Conservation (phyloP, 2,113 vertebrate genomes). For the Colossoma macropomum region DNA sequence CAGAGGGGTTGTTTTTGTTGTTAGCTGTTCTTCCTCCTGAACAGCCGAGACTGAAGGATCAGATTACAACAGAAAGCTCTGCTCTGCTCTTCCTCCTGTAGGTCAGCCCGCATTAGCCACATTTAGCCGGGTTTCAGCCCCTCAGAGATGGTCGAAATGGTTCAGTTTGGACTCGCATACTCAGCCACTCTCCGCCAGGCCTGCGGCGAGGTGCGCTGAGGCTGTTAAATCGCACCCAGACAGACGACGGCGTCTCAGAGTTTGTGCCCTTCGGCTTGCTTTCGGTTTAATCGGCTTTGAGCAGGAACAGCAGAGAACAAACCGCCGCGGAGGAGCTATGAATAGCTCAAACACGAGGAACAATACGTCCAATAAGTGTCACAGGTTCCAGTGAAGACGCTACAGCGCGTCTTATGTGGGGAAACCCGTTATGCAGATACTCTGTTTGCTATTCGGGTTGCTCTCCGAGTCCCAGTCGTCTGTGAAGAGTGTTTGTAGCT, state of each 20-base stretch:
- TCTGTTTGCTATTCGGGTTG: no score
- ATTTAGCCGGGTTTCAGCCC: background rate
- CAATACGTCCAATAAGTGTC: background rate
- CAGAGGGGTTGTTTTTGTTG: background rate
- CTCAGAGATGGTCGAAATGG: background rate
- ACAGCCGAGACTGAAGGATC: background rate
- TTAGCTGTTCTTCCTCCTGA: background rate
- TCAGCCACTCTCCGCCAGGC: background rate
- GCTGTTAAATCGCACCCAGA: background rate
- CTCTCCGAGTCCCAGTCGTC: no score
- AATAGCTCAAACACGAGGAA: conserved; percentile 32
- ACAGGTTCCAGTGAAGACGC: background rate
- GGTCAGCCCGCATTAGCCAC: background rate
- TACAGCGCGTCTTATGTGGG: no score
- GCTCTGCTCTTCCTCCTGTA: background rate
- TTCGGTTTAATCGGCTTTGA: conserved; percentile 39
- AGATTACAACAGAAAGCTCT: background rate
- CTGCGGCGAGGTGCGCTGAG: background rate
- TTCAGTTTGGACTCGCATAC: background rate
- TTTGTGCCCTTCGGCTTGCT: background rate
- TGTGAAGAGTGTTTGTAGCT: background rate
- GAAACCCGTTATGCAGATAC: no score
- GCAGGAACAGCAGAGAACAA: conserved; percentile 27
- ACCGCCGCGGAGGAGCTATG: conserved; percentile 32
- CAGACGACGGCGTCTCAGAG: background rate